phyloP scores from a whole-genome alignment of 1,140 invertebrate species.

The Neuroterus valhalla region DNA sequence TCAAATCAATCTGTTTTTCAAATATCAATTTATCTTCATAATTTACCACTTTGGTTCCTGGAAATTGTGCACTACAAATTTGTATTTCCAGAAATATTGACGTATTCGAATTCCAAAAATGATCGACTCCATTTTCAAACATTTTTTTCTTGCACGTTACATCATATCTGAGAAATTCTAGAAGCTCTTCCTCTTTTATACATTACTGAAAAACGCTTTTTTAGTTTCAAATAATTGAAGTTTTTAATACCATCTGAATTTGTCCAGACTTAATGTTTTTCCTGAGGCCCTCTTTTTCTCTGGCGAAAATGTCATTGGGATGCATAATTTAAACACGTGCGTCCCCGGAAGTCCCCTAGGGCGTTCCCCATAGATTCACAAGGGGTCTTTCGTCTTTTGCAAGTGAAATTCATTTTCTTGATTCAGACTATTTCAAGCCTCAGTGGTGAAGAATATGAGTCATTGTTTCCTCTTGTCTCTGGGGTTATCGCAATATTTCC shows the following conservation, averaged over 20 bases:
- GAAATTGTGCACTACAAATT: too few species aligned
- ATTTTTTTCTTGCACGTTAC: too few species aligned
- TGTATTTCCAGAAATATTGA: too few species aligned
- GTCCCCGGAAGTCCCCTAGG: neutral
- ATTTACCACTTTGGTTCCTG: too few species aligned
- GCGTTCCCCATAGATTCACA: neutral
- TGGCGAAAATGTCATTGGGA: neutral
- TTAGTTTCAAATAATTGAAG: too few species aligned
- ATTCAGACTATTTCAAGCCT: conserved; percentile 1
- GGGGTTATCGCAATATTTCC: conserved; percentile 19
- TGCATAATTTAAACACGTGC: conserved; percentile 13
- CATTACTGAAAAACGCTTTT: too few species aligned
- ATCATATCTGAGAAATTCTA: too few species aligned
- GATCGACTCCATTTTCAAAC: too few species aligned
- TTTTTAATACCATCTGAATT: neutral
- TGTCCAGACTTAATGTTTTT: neutral
- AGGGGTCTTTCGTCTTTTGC: neutral
- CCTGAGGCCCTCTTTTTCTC: neutral
- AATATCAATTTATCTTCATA: too few species aligned
- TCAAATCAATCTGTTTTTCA: too few species aligned
- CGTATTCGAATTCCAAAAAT: too few species aligned
- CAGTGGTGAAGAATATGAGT: neutral
- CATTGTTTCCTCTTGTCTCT: conserved; percentile 5
- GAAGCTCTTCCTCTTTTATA: too few species aligned
- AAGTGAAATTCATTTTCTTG: conserved; percentile 19